Evolutionary conservation across 2,113 vertebrate species (phyloP), one percentile per base, ranked within the genome.

Genomic region (Dascyllus trimaculatus): DNA sequence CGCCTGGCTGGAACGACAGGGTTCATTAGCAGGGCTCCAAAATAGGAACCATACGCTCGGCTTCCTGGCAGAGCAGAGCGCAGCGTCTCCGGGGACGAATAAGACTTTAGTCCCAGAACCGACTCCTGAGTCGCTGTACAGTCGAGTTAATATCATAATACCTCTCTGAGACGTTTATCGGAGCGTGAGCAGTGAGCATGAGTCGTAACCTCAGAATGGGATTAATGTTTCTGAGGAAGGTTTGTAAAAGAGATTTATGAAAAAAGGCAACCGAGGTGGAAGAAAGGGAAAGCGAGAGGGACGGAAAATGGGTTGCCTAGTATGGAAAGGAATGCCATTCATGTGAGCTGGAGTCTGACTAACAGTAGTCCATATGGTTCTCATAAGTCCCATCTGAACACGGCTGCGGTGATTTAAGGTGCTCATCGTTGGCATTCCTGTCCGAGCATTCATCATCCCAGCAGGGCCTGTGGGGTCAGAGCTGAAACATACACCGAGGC

Each of bases 321-420:
- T 91, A 93, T 84, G 92, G 91, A 73, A 83, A 90, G 91, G 92
- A 92, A 89, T 91, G 85, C 79, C 88, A 89, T 92, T 93, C 87
- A 92, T 86, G 48, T 75, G 75, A 76, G 81, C 61, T 4, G 57
- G 66, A 67, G 82, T 60, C 84, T 75, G 86, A 89, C 73, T 78
- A 80, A 75, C 87, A 29, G 70, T 78, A 80, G 64, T 84, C 87
- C 88, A 89, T 84, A 74, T 92, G 91, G 74, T 93, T 88, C 84
- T 91, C 76, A 90, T 91, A 80, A 92, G 45, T 48, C 40, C 59
- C 35, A 84, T 68, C 65, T 24, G 84, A 89, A 83, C 88, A 69
- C 58, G 78, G 52, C 71, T 3, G 46, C 22, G 46, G 86, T 90
- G 88, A 92, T 85, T 92, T 90, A 90, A 91, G 84, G 88, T 88